Evolutionary conservation across 2,113 vertebrate genomes (phyloP), one percentile per base, ranked within the genome.

Genomic region (Micronycteris hirsuta): DNA sequence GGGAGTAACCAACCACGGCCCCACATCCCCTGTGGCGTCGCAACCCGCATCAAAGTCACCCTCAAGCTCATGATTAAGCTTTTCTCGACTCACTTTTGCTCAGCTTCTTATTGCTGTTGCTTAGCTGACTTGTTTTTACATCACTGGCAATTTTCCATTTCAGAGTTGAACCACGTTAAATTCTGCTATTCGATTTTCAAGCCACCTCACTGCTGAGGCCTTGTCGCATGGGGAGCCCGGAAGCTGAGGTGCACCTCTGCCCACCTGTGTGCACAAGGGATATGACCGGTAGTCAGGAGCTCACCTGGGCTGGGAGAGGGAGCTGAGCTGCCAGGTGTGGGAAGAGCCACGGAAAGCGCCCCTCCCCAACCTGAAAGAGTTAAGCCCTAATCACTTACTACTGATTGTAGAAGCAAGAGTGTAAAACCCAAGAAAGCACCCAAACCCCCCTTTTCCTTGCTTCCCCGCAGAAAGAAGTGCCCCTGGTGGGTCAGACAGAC

Each of bases 241-340:
- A 65, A 38, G n/a, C 47, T 13, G 58, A 56, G 87, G 43, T 2
- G 31, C 54, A 7, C 31, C 74, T 52, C 3, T 24, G 36, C 36
- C 5, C 17, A 28, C 36, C 52, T 1, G 24, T 36, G 36, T n/a
- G n/a, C n/a, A n/a, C 7, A 33, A 63, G 45, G 19, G 33, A 15
- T 20, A 0, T 1, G 33, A 16, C 19, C 13, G 0, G 0, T 2
- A 4, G 2, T 1, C 5, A n/a, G 61, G 68, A 65, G 52, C 87
- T 74, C 22, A 0, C 65, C 36, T 3, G 43, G 31, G 45, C 47
- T 56, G 47, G 61, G 38, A 78, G 47, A n/a, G 67, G 61, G 56
- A n/a, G 31, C 13, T 2, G n/a, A 45, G 70, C 13, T 15, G 22
- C 71, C 33, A 15, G 49, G 80, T 8, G 14, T 5, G 6, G 5